These are phyloP conservation scores for Plectus sambesii DNA, from an alignment of 1,140 invertebrate species.

Conservation along the genomic window DNA sequence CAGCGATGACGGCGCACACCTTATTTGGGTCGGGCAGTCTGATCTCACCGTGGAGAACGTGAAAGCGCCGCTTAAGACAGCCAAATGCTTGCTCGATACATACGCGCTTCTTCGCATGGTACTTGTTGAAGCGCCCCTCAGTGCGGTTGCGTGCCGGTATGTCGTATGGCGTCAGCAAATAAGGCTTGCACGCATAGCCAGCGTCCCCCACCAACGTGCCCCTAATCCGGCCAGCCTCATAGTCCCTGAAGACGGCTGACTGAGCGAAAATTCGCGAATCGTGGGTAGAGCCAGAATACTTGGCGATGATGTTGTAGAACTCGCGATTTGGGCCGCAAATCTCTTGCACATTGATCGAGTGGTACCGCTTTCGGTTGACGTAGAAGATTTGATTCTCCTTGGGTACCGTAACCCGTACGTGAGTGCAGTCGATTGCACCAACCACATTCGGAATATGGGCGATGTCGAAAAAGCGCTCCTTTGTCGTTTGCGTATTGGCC, in stretches of 20 bases:
- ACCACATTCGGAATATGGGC: no score
- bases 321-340: background rate
- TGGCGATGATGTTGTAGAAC: background rate
- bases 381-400: no score
- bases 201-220: background rate
- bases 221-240: no score
- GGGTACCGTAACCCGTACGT: no score
- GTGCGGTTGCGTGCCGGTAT: no score
- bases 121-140: background rate
- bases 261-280: background rate
- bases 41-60: background rate
- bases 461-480: no score
- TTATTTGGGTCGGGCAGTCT: background rate
- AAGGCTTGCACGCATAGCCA: background rate
- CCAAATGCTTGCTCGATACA: background rate
- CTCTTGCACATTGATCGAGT: background rate
- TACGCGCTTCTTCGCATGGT: background rate
- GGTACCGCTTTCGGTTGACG: background rate
- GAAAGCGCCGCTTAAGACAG: background rate
- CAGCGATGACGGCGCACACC: background rate
- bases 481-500: no score
- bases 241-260: background rate
- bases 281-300: background rate
- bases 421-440: no score
- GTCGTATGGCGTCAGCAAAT: background rate